Conservation (phyloP, 2,888 invertebrate species). For the Heliconius sara region DNA sequence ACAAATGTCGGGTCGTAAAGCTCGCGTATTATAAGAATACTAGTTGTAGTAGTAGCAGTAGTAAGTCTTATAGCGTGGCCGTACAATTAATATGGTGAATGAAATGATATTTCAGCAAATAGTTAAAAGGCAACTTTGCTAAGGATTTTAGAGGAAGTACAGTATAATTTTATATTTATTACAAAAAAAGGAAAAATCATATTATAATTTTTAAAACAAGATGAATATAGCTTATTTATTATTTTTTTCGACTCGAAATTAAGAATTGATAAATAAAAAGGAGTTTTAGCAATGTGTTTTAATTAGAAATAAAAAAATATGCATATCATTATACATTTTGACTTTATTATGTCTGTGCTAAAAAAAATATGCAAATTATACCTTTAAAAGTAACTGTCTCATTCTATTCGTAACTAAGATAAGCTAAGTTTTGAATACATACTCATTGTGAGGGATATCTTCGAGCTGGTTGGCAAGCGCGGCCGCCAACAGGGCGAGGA, state of each 20-base stretch:
- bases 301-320: background rate
- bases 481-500: slow-evolving; percentile 67
- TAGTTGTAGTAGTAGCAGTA: slow-evolving; percentile 27
- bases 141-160: background rate
- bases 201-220: background rate
- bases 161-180: background rate
- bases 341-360: background rate
- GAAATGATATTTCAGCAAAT: background rate
- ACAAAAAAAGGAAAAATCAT: background rate
- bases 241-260: background rate
- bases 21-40: slow-evolving; percentile 13
- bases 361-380: background rate
- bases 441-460: slow-evolving; percentile 96
- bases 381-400: background rate
- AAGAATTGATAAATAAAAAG: background rate
- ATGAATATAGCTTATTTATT: background rate
- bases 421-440: slow-evolving; percentile 77
- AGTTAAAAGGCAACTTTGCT: background rate
- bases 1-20: slow-evolving; percentile 1
- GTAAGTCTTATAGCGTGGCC: background rate
- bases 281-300: background rate
- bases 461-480: slow-evolving; percentile 90
- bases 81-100: slow-evolving; percentile 16
- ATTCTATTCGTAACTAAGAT: background rate
- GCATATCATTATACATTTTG: background rate